Evolutionary conservation across 2,113 vertebrate species (phyloP).

Genomic region (Equus przewalskii): DNA sequence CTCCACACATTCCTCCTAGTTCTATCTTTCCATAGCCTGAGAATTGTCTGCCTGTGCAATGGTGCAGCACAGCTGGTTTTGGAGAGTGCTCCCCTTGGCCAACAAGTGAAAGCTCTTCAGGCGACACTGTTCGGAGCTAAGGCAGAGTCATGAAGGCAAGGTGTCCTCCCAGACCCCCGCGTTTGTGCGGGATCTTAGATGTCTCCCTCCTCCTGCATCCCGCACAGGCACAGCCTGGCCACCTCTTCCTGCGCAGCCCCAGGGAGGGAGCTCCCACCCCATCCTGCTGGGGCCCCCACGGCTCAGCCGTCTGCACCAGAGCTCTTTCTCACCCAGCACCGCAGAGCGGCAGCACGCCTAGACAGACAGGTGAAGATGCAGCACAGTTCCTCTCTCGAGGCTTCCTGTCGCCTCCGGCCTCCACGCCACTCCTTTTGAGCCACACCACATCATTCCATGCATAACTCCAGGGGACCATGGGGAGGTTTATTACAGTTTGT

Average conservation of each 20-base stretch:
- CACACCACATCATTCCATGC: rapidly evolving
- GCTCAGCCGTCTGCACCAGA: too few species aligned
- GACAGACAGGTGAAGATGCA: background rate
- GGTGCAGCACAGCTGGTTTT: rapidly evolving
- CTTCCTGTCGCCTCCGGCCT: too few species aligned
- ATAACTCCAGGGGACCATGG: background rate
- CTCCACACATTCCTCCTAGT: too few species aligned
- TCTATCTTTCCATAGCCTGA: background rate
- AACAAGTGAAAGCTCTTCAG: background rate
- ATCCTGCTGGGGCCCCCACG: rapidly evolving
- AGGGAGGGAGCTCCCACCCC: background rate
- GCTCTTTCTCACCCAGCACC: background rate
- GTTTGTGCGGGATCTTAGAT: too few species aligned
- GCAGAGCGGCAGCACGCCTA: too few species aligned
- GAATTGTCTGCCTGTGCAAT: background rate
- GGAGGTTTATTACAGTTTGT: too few species aligned
- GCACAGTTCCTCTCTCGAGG: too few species aligned
- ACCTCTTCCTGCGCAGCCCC: background rate
- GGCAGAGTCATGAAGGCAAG: background rate
- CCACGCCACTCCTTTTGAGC: rapidly evolving
- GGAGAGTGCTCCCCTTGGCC: rapidly evolving
- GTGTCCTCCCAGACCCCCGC: background rate
- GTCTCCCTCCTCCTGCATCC: too few species aligned
- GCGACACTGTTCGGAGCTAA: background rate
- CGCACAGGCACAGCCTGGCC: background rate